phyloP scores from a whole-genome alignment of 2,797 vertebrate species.

The Galagoides demidoff region DNA sequence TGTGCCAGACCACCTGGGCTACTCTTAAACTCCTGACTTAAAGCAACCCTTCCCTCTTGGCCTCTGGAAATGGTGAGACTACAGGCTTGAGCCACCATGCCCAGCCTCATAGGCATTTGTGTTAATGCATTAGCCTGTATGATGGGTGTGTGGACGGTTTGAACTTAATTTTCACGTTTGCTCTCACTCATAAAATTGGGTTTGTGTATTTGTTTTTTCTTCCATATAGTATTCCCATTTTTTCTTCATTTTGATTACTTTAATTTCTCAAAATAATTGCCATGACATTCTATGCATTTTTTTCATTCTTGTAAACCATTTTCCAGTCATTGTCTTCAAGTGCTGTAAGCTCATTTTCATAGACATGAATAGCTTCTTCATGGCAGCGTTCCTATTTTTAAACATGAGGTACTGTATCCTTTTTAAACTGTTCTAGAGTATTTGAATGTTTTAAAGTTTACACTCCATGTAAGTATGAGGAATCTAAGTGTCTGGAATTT shows the following conservation, averaged over 20 bases:
- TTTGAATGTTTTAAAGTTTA: background rate
- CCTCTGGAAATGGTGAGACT: background rate
- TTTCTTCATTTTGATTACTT: no score
- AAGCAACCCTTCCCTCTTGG: background rate
- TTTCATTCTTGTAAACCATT: no score
- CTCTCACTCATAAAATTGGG: constrained; percentile 33
- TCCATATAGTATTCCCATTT: background rate
- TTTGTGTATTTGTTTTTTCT: constrained; percentile 2
- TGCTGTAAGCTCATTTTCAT: no score
- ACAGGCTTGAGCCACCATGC: background rate
- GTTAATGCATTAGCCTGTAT: background rate
- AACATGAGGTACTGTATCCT: background rate
- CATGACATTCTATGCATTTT: no score
- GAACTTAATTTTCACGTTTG: constrained; percentile 6
- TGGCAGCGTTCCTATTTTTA: background rate
- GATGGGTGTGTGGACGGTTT: background rate
- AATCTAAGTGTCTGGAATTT: background rate
- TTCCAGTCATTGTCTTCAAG: no score
- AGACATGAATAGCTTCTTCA: no score
- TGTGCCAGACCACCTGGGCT: no score
- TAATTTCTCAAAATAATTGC: no score
- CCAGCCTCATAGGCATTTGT: background rate
- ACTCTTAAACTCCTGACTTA: no score
- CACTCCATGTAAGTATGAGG: background rate
- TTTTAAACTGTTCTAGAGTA: constrained; percentile 20